phyloP scores from a whole-genome alignment of 1,140 invertebrate species.

The Drosophila ogumai region DNA sequence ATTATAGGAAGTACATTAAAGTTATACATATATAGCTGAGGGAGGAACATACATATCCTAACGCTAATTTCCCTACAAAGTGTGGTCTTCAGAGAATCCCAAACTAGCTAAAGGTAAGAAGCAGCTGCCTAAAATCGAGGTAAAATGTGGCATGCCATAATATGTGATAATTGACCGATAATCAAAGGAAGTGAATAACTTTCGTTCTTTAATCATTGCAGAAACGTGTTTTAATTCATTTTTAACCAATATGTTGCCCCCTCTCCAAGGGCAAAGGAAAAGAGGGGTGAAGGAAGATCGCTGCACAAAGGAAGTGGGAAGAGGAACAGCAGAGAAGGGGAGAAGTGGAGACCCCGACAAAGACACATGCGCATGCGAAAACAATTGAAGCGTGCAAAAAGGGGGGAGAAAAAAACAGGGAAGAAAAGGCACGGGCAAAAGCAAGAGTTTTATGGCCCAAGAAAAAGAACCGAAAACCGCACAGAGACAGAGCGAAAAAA shows the following conservation, averaged over 20 bases:
- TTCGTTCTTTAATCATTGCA: constrained; percentile 26
- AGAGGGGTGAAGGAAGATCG: constrained; percentile 1
- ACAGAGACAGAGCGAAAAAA: constrained; percentile 53
- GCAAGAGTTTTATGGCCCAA: constrained; percentile 70
- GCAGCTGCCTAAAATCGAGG: background rate
- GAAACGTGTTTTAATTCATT: constrained; percentile 35
- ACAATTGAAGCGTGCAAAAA: constrained; percentile 82
- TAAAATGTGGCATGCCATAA: constrained; percentile 52
- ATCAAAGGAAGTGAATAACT: constrained; percentile 46
- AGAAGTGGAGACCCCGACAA: constrained; percentile 25
- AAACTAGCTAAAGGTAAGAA: background rate
- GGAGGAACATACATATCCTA: background rate
- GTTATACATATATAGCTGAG: background rate
- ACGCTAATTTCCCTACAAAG: background rate
- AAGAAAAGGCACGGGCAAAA: constrained; percentile 35
- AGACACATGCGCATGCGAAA: constrained; percentile 72
- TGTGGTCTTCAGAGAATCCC: background rate
- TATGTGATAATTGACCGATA: constrained; percentile 41
- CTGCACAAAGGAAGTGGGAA: constrained; percentile 43
- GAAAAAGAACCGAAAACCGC: constrained; percentile 65
- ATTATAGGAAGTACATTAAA: background rate
- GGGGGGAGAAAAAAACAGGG: constrained; percentile 6
- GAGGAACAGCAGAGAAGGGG: constrained; percentile 1
- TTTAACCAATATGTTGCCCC: constrained; percentile 18
- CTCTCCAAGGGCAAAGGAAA: background rate